Conservation (phyloP, 2,797 vertebrate genomes). For the Lagocephalus sceleratus region DNA sequence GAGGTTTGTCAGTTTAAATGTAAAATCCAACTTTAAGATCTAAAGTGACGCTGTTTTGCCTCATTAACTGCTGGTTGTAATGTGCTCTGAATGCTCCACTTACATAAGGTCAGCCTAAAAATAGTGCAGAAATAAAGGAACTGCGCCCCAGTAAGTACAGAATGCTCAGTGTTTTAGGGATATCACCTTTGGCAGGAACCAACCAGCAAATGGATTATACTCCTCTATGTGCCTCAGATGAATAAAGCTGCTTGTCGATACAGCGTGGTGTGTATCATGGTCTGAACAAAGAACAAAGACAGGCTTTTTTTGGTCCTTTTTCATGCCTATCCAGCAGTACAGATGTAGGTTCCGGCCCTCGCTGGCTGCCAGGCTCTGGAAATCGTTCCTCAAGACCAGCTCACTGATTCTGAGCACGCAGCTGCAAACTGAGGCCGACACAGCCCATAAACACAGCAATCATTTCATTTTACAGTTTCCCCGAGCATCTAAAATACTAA, state of each 20-base stretch:
- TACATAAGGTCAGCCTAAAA: constrained; percentile 18
- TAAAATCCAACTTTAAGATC: too few species aligned
- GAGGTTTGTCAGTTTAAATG: too few species aligned
- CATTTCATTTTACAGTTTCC: constrained; percentile 55
- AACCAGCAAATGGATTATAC: constrained; percentile 34
- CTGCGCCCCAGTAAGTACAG: constrained; percentile 21
- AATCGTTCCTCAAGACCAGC: constrained; percentile 63
- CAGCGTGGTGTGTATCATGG: constrained; percentile 24
- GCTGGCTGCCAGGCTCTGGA: constrained; percentile 41
- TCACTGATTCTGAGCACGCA: constrained; percentile 44
- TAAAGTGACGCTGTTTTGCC: too few species aligned
- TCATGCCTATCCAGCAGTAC: constrained; percentile 28
- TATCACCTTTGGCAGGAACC: background rate
- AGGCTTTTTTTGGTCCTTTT: constrained; percentile 12
- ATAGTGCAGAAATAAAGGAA: constrained; percentile 26
- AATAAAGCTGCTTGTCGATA: constrained; percentile 27
- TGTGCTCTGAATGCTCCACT: constrained; percentile 1
- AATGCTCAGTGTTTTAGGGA: constrained; percentile 15
- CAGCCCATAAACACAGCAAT: constrained; percentile 51
- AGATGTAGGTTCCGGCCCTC: constrained; percentile 26
- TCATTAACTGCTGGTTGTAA: background rate
- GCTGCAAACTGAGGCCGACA: constrained; percentile 54
- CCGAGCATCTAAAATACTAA: too few species aligned
- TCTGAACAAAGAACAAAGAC: constrained; percentile 37
- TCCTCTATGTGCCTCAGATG: constrained; percentile 22